Evolutionary conservation across 2,113 vertebrate genomes (phyloP), one percentile per base, ranked within the genome.

Genomic region (Rutilus rutilus): DNA sequence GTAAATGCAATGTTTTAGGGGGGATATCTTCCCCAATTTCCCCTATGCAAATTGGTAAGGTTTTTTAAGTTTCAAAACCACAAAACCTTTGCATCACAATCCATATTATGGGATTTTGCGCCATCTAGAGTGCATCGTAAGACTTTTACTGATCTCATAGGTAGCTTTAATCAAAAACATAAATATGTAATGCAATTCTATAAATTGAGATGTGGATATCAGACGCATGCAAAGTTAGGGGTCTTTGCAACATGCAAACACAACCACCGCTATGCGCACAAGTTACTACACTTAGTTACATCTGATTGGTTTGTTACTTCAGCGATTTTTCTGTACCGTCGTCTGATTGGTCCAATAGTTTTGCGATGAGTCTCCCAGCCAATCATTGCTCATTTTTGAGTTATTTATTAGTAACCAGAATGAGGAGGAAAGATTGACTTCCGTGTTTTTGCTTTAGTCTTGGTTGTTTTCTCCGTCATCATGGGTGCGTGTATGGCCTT

Each of bases 401-500:
- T 27, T 15, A 12, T 15, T 67, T 30, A 27, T 36, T 7, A 30
- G 6, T 21, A 1, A 8, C 54, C 54, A 23, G 54, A 69, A 69
- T 5, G 6, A 17, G 25, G 7, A 1, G 42, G 42, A 52, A 77
- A 54, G 25, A 30, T 54, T 77, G 7, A 77, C 75, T 77, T 77
- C 75, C 75, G 47, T 54, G 74, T 77, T 76, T 54, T 25, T 30
- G n/a, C 17, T 21, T 50, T 69, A 36, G 65, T 69, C 36, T 69
- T 25, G 7, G 14, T 30, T 30, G 17, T 33, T 27, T 33, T 27
- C n/a, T 77, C 75, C 6, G 42, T 36, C 2, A 90, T 85, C 23
- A 99, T 99, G 98, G 98, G 98, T 14, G 97, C 97, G 82, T 98
- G 97, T 85, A 85, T 99, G 88, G 97, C 97, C 1, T 94, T 97